These are phyloP conservation scores for Thalassaphorura encarpata DNA, from an alignment of 1,140 invertebrate species.

Conservation along the genomic window DNA sequence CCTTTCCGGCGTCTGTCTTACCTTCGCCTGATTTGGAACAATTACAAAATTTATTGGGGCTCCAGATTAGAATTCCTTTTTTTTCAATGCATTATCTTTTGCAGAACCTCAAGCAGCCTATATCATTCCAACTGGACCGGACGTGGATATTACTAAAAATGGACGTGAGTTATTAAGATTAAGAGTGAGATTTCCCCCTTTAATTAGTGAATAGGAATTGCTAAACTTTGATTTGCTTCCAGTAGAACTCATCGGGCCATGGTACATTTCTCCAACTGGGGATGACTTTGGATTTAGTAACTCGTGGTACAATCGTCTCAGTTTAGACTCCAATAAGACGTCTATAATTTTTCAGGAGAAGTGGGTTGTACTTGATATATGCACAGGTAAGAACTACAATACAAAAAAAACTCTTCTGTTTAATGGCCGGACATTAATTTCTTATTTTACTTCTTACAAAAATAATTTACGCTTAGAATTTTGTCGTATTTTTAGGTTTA, in stretches of 20 bases:
- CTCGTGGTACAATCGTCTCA: slow-evolving; percentile 19
- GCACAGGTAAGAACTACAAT: slow-evolving; percentile 17
- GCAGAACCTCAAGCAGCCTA: too few relatives aligned
- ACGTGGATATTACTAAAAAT: too few relatives aligned
- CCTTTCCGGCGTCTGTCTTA: too few relatives aligned
- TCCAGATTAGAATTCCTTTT: too few relatives aligned
- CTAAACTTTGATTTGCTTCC: slow-evolving; percentile 12
- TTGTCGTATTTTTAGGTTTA: slow-evolving; percentile 14
- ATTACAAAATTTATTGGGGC: too few relatives aligned
- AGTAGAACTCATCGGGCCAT: slow-evolving; percentile 31
- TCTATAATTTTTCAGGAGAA: slow-evolving; percentile 25
- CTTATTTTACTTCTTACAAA: neutral
- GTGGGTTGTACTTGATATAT: slow-evolving; percentile 24
- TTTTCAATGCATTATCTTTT: too few relatives aligned
- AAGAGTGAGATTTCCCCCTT: too few relatives aligned
- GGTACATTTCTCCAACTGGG: slow-evolving; percentile 17
- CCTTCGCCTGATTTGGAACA: too few relatives aligned
- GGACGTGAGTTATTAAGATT: too few relatives aligned
- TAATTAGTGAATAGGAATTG: too few relatives aligned
- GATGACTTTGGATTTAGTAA: slow-evolving; percentile 21
- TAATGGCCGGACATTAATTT: neutral
- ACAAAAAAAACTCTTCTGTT: neutral
- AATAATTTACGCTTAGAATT: neutral
- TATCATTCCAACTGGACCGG: too few relatives aligned
- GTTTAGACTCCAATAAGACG: slow-evolving; percentile 13